Evolutionary conservation across 2,797 vertebrate species (phyloP).

Genomic region (Argentina silus): DNA sequence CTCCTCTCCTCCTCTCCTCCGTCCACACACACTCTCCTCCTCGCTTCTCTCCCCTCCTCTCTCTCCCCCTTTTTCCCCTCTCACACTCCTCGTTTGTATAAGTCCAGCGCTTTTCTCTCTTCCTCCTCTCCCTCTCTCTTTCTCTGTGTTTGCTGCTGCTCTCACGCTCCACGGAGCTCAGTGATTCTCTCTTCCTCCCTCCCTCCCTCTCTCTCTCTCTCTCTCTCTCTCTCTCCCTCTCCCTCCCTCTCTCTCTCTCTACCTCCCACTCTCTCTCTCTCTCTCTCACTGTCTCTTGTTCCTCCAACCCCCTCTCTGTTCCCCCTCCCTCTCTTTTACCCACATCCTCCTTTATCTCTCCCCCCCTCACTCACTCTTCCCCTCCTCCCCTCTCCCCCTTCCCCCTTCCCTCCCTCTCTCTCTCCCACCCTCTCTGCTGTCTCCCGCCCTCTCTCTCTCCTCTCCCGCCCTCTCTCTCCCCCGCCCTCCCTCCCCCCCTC

Average conservation of each 20-base stretch:
- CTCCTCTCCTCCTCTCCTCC: background rate
- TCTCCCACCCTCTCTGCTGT: no score
- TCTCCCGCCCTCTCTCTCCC: background rate
- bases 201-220: slow-evolving; percentile 5
- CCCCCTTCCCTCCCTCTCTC: background rate
- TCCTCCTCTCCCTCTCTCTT: background rate
- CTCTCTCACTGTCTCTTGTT: background rate
- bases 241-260: background rate
- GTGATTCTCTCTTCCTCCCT: slow-evolving; percentile 2
- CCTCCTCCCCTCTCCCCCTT: background rate
- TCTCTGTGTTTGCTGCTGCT: background rate
- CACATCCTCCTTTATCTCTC: background rate
- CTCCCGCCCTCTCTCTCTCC: background rate
- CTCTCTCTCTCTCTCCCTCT: background rate
- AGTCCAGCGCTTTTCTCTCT: background rate
- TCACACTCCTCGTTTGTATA: background rate
- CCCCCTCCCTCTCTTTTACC: background rate
- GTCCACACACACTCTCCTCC: background rate
- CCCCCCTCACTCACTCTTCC: background rate
- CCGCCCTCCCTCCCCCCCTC: background rate
- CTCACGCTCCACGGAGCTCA: background rate
- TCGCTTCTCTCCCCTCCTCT: background rate
- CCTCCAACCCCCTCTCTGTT: background rate
- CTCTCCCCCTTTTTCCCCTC: background rate
- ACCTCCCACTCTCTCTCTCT: background rate